Evolutionary conservation across 2,888 invertebrate species (phyloP), one percentile per base, ranked within the genome.

Genomic region (Rhagonycha fulva): DNA sequence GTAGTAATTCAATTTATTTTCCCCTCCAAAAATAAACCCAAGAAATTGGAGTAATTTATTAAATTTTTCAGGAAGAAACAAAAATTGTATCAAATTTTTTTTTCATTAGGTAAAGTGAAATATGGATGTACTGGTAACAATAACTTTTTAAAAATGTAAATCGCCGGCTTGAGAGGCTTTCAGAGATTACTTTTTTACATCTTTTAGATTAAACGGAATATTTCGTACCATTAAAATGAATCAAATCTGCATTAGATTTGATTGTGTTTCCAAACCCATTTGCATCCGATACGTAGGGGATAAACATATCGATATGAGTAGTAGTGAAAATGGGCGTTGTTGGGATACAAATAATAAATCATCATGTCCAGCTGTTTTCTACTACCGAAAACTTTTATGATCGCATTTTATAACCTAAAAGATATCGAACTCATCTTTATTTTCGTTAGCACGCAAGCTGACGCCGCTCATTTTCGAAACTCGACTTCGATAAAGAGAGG

Each of bases 371-470:
- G 74, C 71, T 73, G 71, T 68, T 71, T 67, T 28, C 67, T 66
- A 71, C 70, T 74, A 71, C 73, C 69, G 14, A 26, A 24, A 74
- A 61, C 61, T 74, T 74, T 74, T 74, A 74, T 30, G 70, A 74
- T 74, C 23, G 28, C 61, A 70, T 74, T 73, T 76, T 76, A 76
- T 76, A 74, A 74, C 74, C 71, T 26, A 66, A 68, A 66, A 76
- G 76, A 76, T 76, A 76, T 76, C 74, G 66, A 69, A 74, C 74
- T 71, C 68, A 74, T 74, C 74, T 76, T 69, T 76, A 76, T 76
- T 76, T 76, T 76, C 76, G 76, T 76, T 76, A 76, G 76, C 71
- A 62, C 77, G 24, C 77, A 75, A 74, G 77, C 77, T 77, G 77
- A 77, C 77, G 77, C 67, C 72, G 77, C 69, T 77, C 77, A 72